Percentiles rank a stretch among this genome's conserved stretches.
These are phyloP conservation scores for Lytechinus pictus DNA, from an alignment of 35 echinoderm and acorn worm genomes.

Conservation along the genomic window DNA sequence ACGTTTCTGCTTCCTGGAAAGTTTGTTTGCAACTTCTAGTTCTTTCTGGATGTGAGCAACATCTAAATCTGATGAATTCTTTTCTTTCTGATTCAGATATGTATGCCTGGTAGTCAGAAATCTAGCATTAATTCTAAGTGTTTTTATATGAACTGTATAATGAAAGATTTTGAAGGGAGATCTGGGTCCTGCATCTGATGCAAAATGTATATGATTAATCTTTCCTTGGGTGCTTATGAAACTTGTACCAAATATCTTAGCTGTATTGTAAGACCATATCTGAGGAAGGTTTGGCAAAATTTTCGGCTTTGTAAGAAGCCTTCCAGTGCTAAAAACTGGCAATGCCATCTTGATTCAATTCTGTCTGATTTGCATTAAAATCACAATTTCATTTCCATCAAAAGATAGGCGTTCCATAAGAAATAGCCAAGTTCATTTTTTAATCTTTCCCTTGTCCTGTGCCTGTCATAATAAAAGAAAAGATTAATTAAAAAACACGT, in stretches of 20 bases:
- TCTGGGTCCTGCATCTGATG: neutral
- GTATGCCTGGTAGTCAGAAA: neutral
- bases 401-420: neutral
- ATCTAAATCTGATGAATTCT: neutral
- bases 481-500: too few species aligned
- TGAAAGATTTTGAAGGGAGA: neutral
- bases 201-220: neutral
- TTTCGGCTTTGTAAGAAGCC: neutral
- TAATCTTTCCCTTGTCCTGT: neutral
- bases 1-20: conserved; percentile 18
- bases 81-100: neutral
- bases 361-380: neutral
- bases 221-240: neutral
- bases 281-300: neutral
- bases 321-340: neutral
- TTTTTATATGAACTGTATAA: neutral
- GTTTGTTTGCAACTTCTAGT: conserved; percentile 16
- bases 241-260: neutral
- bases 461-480: neutral
- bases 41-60: conserved; percentile 37
- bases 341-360: neutral
- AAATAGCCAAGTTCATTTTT: neutral
- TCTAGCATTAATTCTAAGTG: neutral
- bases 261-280: neutral
- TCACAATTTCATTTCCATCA: neutral